Conservation (phyloP, 2,113 vertebrate species). For the Peucedramus taeniatus region DNA sequence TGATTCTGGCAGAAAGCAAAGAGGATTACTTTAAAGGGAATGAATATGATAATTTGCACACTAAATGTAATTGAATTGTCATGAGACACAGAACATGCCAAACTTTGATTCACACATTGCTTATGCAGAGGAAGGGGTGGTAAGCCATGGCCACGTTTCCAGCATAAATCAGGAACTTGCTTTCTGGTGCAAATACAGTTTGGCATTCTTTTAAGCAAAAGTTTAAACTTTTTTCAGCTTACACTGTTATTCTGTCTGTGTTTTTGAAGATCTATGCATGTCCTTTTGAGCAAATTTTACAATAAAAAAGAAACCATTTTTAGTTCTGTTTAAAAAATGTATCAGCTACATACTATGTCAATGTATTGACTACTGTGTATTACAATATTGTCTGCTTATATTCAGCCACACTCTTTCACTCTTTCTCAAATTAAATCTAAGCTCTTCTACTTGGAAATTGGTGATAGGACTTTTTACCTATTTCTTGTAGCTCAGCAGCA, state of each 20-base stretch:
- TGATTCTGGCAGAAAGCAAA: conserved; percentile 18
- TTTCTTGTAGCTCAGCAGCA: background rate
- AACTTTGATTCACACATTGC: background rate
- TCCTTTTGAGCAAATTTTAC: background rate
- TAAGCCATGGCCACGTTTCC: background rate
- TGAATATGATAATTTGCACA: conserved; percentile 31
- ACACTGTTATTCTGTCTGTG: background rate
- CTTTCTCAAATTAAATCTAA: background rate
- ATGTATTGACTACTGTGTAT: background rate
- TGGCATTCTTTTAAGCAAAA: background rate
- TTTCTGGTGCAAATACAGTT: background rate
- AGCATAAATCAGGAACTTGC: background rate
- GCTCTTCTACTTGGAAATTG: background rate
- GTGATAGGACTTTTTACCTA: background rate
- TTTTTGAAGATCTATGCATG: background rate
- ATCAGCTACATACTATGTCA: fast-evolving
- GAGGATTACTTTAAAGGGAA: conserved; percentile 35
- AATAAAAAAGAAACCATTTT: background rate
- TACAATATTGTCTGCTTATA: background rate
- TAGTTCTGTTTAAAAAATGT: background rate
- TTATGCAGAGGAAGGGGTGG: background rate
- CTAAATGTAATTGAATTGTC: conserved; percentile 27
- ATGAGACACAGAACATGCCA: background rate
- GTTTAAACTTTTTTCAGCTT: background rate
- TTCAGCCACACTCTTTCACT: background rate